Conservation (phyloP, 30 jellyfish, hydroid and myxozoan species). For the Pseudorhiza aurosa region DNA sequence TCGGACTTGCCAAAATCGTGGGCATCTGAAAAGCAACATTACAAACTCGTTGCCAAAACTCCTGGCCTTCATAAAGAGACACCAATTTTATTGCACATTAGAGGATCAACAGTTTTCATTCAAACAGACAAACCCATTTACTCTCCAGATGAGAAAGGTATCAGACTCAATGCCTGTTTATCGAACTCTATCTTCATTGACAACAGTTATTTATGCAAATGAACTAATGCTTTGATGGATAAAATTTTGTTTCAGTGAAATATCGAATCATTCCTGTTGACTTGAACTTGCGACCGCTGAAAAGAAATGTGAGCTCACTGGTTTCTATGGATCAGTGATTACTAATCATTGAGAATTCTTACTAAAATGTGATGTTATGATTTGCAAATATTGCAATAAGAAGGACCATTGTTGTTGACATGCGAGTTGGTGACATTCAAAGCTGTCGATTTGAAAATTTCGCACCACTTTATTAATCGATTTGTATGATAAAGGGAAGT, state of each 20-base stretch:
- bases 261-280: constrained; percentile 74
- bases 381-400: too few relatives aligned
- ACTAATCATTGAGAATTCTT: too few relatives aligned
- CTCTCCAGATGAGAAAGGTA: constrained; percentile 67
- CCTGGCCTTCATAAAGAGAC: constrained; percentile 50
- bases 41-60: constrained; percentile 33
- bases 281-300: constrained; percentile 46
- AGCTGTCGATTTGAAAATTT: too few relatives aligned
- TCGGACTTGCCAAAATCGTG: constrained; percentile 42
- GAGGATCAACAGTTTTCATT: constrained; percentile 65
- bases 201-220: too few relatives aligned
- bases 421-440: too few relatives aligned
- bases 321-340: too few relatives aligned
- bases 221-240: background rate
- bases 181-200: too few relatives aligned
- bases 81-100: constrained; percentile 33
- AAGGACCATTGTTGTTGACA: too few relatives aligned
- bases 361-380: too few relatives aligned
- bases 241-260: constrained; percentile 31
- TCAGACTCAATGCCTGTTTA: too few relatives aligned
- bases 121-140: constrained; percentile 86
- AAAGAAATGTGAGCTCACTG: constrained; percentile 61
- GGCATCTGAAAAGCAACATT: constrained; percentile 23
- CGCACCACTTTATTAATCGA: too few relatives aligned
- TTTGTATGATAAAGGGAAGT: too few relatives aligned